Evolutionary conservation across 2,797 vertebrate species (phyloP), one percentile per base, ranked within the genome.

Genomic region (Odontamblyopus lacepedii): DNA sequence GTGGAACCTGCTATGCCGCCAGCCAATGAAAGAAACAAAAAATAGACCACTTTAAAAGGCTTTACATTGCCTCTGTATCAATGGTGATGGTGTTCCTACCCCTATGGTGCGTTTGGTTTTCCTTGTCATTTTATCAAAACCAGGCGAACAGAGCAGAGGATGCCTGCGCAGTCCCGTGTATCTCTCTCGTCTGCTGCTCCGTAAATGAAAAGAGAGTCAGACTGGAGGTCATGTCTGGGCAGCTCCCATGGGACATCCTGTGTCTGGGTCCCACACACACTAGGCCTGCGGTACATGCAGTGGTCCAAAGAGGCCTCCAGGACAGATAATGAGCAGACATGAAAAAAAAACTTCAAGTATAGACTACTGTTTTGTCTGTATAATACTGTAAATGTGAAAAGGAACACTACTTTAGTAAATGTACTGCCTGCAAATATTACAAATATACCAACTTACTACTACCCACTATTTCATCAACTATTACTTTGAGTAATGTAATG

Each of bases 161-260:
- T 78, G 55, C 71, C 71, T 62, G 44, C 3, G 26, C 64, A 59
- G 4, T 51, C 56, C 48, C 48, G 69, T 61, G 68, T 66, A 6
- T 60, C 79, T 82, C 75, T 71, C 78, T 78, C 67, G 9, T 79
- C 76, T 72, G 69, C 78, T 70, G 70, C 78, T 70, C 73, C 74
- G 67, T 73, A 71, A 88, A 89, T 86, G 77, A 90, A 91, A 82
- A 84, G 82, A 89, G 79, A 80, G 88, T 85, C 53, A 84, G 84
- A 75, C 87, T 62, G 81, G 90, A 89, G 95, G 93, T 95, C 94
- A 91, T 79, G 94, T 95, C 94, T 95, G 94, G 95, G 92, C 95
- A 89, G 85, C 79, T 91, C 94, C 89, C 93, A 0, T 38, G 92
- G 90, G 93, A 93, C 84, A 71, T 78, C 80, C 70, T 23, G 82